Conservation (phyloP, 2,113 vertebrate genomes). For the Plectropomus leopardus region DNA sequence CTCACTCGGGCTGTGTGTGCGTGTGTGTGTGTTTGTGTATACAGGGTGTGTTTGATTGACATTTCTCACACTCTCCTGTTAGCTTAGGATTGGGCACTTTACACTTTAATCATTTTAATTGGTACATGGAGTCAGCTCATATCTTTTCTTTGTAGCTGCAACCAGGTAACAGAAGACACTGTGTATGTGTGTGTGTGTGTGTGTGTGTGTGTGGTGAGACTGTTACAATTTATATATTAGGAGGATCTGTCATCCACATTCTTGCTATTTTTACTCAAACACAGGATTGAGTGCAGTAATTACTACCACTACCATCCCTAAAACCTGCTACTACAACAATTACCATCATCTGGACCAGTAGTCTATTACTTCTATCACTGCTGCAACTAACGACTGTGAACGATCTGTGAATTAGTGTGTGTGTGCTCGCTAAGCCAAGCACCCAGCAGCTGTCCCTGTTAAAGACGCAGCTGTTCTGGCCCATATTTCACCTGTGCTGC, state of each 20-base stretch:
- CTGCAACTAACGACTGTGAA: constrained; percentile 7
- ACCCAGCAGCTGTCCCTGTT: constrained; percentile 39
- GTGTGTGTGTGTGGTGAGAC: too few species aligned
- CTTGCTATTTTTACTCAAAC: not conserved
- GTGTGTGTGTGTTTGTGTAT: too few species aligned
- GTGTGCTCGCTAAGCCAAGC: not conserved
- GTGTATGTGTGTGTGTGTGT: too few species aligned
- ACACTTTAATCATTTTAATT: too few species aligned
- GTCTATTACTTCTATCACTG: not conserved
- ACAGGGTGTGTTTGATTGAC: not conserved
- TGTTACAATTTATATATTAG: not conserved
- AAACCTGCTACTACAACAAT: not conserved
- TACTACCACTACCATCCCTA: not conserved
- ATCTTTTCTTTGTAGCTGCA: too few species aligned
- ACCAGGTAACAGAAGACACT: too few species aligned
- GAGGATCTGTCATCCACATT: not conserved
- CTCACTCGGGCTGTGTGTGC: not conserved
- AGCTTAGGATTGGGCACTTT: not conserved
- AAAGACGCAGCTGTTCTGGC: constrained; percentile 41
- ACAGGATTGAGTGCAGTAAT: not conserved
- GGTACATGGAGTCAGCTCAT: too few species aligned
- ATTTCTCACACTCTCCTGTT: not conserved
- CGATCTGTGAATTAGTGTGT: constrained; percentile 7
- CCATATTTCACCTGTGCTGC: constrained; percentile 32
- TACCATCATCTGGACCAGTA: not conserved